These are phyloP conservation scores for Elegia similella DNA, from an alignment of 2,888 invertebrate genomes.

Conservation along the genomic window DNA sequence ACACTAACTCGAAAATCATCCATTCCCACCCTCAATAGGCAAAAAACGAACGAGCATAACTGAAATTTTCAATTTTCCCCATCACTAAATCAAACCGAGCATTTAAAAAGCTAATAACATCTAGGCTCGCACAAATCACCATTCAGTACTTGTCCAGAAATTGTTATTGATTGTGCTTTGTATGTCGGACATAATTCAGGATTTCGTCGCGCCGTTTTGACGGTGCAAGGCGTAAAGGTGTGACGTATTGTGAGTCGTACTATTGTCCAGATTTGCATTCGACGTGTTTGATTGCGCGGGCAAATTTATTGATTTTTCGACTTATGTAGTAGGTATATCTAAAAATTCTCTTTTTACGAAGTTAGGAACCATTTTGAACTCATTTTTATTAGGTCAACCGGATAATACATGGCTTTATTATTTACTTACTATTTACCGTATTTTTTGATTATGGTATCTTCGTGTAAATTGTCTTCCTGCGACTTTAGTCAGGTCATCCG, in stretches of 20 bases:
- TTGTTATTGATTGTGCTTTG: slow-evolving; percentile 77
- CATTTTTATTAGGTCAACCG: no score
- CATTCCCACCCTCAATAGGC: no score
- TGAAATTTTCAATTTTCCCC: slow-evolving; percentile 8
- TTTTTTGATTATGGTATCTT: no score
- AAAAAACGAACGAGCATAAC: neutral
- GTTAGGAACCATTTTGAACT: no score
- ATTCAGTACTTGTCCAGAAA: slow-evolving; percentile 53
- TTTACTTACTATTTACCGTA: no score
- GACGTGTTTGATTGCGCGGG: slow-evolving; percentile 28
- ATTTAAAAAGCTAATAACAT: slow-evolving; percentile 17
- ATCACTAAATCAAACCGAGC: slow-evolving; percentile 7
- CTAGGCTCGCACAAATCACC: slow-evolving; percentile 50
- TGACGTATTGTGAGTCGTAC: slow-evolving; percentile 30
- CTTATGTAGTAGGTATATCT: neutral
- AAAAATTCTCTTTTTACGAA: no score
- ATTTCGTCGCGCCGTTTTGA: slow-evolving; percentile 65
- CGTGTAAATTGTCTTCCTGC: no score
- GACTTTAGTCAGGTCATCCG: no score
- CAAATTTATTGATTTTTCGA: slow-evolving; percentile 12
- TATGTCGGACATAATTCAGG: slow-evolving; percentile 57
- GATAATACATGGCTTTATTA: no score
- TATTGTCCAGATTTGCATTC: slow-evolving; percentile 36
- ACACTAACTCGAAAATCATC: no score
- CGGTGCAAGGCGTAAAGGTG: slow-evolving; percentile 42